phyloP scores from a whole-genome alignment of 2,797 vertebrate genomes.

The Malurus leucopterus region DNA sequence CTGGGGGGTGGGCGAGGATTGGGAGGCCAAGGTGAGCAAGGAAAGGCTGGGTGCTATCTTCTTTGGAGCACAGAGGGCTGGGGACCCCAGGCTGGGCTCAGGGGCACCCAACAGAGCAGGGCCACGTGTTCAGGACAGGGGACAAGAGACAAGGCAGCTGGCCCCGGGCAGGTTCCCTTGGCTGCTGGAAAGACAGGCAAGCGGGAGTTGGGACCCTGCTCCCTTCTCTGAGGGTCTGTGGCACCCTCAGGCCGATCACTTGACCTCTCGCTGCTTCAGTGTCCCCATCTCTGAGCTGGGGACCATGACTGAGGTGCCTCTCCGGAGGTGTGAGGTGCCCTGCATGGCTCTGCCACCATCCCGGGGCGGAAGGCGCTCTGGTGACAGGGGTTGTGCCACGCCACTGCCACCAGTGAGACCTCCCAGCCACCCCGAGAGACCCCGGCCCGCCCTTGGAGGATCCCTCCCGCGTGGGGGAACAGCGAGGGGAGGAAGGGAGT shows the following conservation, averaged over 20 bases:
- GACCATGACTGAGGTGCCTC: slow-evolving; percentile 4
- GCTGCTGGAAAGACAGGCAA: neutral
- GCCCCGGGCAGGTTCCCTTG: neutral
- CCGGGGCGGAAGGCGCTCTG: neutral
- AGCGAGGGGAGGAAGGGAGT: neutral
- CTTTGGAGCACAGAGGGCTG: neutral
- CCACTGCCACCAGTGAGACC: neutral
- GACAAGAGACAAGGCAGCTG: neutral
- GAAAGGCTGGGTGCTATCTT: neutral
- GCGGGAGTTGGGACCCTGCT: neutral
- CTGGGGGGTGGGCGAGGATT: rapidly evolving
- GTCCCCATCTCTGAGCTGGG: neutral
- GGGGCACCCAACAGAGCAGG: rapidly evolving
- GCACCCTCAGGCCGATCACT: neutral
- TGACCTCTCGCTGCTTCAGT: neutral
- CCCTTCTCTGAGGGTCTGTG: neutral
- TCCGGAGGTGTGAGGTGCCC: slow-evolving; percentile 26
- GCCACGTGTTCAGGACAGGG: rapidly evolving
- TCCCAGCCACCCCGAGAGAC: neutral
- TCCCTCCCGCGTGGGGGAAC: neutral
- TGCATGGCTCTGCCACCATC: neutral
- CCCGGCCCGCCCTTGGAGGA: neutral
- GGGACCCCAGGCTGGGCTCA: rapidly evolving
- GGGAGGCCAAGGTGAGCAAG: neutral
- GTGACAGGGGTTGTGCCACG: neutral